Evolutionary conservation across 2,888 invertebrate genomes (phyloP).

Genomic region (Hydroisotoma schaefferi): DNA sequence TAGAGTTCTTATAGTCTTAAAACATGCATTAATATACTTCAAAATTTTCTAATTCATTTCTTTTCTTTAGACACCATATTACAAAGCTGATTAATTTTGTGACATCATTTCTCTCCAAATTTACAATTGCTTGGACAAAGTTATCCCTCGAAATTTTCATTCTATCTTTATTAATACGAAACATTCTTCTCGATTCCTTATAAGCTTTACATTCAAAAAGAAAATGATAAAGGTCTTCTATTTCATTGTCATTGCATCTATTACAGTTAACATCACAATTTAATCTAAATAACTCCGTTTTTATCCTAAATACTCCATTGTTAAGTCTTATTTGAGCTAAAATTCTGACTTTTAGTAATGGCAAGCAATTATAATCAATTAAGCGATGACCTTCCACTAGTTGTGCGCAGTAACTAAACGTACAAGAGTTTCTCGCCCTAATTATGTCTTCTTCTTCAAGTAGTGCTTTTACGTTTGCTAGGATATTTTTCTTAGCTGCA

Average conservation of each 20-base stretch:
- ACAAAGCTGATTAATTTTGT: neutral
- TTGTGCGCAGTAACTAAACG: neutral
- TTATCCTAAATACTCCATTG: neutral
- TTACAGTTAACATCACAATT: neutral
- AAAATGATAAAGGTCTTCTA: constrained; percentile 5
- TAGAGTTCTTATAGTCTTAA: neutral
- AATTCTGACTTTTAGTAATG: neutral
- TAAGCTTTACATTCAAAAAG: constrained; percentile 1
- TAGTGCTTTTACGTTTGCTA: neutral
- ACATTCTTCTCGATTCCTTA: neutral
- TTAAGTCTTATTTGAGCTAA: constrained; percentile 5
- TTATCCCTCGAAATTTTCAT: neutral
- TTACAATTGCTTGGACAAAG: neutral
- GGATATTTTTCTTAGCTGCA: neutral
- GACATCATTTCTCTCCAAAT: neutral
- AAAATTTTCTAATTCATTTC: neutral
- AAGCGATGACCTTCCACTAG: neutral
- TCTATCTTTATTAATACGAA: neutral
- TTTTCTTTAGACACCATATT: neutral
- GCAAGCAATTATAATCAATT: neutral
- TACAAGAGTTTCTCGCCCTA: neutral
- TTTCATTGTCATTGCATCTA: neutral
- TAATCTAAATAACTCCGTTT: neutral
- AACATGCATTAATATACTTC: neutral
- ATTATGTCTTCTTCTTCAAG: neutral